A percentile compares a stretch with the other conserved stretches of the same genome.
These are phyloP conservation scores for Lasiommata megera DNA, from an alignment of 2,888 invertebrate genomes.

Conservation along the genomic window DNA sequence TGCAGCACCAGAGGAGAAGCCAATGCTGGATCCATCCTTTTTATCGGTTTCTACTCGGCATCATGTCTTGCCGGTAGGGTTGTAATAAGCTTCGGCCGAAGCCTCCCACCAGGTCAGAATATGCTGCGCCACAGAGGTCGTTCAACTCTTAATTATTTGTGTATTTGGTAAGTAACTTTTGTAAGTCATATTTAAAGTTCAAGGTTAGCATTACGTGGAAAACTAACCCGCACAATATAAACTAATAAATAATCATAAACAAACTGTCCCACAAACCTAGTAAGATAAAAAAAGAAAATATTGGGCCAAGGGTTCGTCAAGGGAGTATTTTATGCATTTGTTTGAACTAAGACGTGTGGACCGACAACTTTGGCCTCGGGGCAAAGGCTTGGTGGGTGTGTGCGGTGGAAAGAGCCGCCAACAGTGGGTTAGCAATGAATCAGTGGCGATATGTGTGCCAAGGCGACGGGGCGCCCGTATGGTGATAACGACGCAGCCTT, in stretches of 20 bases:
- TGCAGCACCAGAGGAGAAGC: too few relatives aligned
- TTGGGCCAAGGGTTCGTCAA: slow-evolving; percentile 25
- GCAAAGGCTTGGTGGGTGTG: slow-evolving; percentile 50
- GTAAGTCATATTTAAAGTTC: slow-evolving; percentile 13
- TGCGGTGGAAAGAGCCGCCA: slow-evolving; percentile 51
- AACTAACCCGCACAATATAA: slow-evolving; percentile 18
- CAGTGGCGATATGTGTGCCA: slow-evolving; percentile 59
- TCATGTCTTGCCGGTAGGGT: too few relatives aligned
- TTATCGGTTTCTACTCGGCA: too few relatives aligned
- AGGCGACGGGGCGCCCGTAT: slow-evolving; percentile 70
- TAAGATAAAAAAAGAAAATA: slow-evolving; percentile 13
- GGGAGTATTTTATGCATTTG: slow-evolving; percentile 32
- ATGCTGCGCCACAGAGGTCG: too few relatives aligned
- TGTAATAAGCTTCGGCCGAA: too few relatives aligned
- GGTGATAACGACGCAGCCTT: slow-evolving; percentile 64
- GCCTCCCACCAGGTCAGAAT: too few relatives aligned
- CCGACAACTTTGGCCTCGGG: slow-evolving; percentile 60
- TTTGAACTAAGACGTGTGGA: slow-evolving; percentile 34
- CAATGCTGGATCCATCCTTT: too few relatives aligned
- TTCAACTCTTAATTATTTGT: too few relatives aligned
- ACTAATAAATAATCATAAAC: slow-evolving; percentile 2
- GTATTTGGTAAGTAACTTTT: too few relatives aligned
- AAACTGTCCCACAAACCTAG: slow-evolving; percentile 12
- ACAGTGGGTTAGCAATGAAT: slow-evolving; percentile 38
- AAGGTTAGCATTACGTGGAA: slow-evolving; percentile 8